Evolutionary conservation across 37 sponge, comb jelly and placozoan genomes (phyloP), one percentile per base, ranked within the genome.

Genomic region (Theonella swinhoei): DNA sequence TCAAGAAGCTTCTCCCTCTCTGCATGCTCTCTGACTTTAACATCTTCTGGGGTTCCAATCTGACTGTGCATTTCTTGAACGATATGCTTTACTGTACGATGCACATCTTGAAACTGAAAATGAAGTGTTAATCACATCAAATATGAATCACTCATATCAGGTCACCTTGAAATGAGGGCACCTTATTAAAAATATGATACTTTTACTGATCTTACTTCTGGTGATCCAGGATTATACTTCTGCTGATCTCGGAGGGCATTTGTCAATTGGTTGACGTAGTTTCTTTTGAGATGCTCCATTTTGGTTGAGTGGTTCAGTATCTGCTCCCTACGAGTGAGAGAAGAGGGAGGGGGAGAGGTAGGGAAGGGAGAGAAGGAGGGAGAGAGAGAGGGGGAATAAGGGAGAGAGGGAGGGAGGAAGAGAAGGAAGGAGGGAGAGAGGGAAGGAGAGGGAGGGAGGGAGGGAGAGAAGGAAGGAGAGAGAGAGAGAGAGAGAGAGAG

Each of bases 41-140:
- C 2, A 26, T 77, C 79, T 23, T 82, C 78, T 36, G 72, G 89
- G 22, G 79, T 76, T 8, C 89, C 89, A 1, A 88, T 14, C 14
- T 70, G 35, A 41, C 42, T 32, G 2, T 82, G 32, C 89, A 88
- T 88, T 19, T 88, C 72, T 43, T 88, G 64, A 58, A 77, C 60
- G 19, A 83, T 77, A 14, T 62, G 69, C 32, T 36, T 34, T 19
- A 82, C 65, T 8, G 37, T 41, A 64, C 47, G 75, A 14, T 80
- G 76, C 5, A 39, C n/a, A 3, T 80, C 76, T 29, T 80, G 67
- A 39, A 68, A 87, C 88, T 87, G 88, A 3, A 40, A 22, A 9
- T 1, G 47, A 14, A 73, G 17, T 24, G 42, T n/a, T 5, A 3
- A 39, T 3, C 26, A 42, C 11, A 26, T 1, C 1, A 28, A 22